Evolutionary conservation across 2,888 invertebrate species (phyloP), one percentile per base, ranked within the genome.

Genomic region (Clepsis dumicolana): DNA sequence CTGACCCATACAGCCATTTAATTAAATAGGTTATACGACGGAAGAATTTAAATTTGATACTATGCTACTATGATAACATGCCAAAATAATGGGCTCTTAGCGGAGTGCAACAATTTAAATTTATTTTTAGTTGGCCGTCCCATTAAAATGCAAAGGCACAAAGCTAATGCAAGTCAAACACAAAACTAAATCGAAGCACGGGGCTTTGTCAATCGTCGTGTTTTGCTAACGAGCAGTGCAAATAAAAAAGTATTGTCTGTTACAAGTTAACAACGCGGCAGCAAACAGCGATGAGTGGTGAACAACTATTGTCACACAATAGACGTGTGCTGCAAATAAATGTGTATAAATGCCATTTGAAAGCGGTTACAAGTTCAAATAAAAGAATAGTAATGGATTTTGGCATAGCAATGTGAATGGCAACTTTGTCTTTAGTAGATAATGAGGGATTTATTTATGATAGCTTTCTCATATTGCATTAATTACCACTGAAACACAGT

Each of bases 171-270:
- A 61, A 48, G 65, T 53, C 64, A 67, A 72, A 65, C 59, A 61
- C 10, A 52, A 65, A 53, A 59, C 65, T 57, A 65, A 71, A 72
- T 71, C 72, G 71, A 66, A 64, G 68, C 64, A 64, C 48, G 70
- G 72, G 72, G 76, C 67, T 71, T 65, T 71, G 77, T 77, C 78
- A 74, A 75, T 75, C 75, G 73, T 71, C 73, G 73, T 76, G 78
- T 75, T 80, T 75, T 76, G 64, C 73, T 80, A 78, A 78, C 78
- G 79, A 78, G 75, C 68, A 65, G 60, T 54, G 72, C 76, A 77
- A 80, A 79, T 77, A 80, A 78, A 80, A 77, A 75, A 75, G 74
- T 79, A 75, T 79, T 75, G 74, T 67, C 75, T 68, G 73, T 70
- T 38, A 41, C 59, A 12, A 72, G 67, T 70, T 78, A 78, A 75